phyloP scores from a whole-genome alignment of 1,140 invertebrate genomes.

The Yoshiicerus persimilis region DNA sequence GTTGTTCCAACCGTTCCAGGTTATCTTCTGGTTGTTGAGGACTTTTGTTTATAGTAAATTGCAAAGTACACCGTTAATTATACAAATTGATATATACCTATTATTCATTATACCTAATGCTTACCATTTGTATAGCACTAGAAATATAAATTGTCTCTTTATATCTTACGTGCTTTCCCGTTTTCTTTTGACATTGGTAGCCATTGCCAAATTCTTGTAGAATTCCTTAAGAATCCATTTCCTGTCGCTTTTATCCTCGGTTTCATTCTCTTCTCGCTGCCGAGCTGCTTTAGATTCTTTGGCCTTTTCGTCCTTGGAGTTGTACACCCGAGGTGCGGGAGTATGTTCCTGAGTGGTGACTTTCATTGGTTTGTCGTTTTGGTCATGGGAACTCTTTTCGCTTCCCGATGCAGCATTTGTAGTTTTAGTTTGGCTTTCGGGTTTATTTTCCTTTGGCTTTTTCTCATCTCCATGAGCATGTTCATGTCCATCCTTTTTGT shows the following conservation, averaged over 20 bases:
- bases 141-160: not conserved
- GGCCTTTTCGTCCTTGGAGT: not conserved
- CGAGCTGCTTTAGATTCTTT: slow-evolving; percentile 50
- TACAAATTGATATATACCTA: too few relatives aligned
- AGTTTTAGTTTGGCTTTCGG: not conserved
- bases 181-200: slow-evolving; percentile 43
- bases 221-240: slow-evolving; percentile 62
- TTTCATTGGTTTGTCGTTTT: not conserved
- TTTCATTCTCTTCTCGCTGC: slow-evolving; percentile 47
- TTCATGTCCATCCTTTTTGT: slow-evolving; percentile 74
- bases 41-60: not conserved
- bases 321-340: not conserved
- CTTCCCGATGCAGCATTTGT: not conserved
- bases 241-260: slow-evolving; percentile 53
- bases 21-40: slow-evolving; percentile 30
- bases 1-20: slow-evolving; percentile 61
- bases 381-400: not conserved
- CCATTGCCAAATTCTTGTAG: slow-evolving; percentile 54
- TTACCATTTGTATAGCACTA: not conserved
- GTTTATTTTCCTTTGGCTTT: not conserved
- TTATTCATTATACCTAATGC: not conserved
- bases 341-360: not conserved
- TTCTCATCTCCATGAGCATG: slow-evolving; percentile 52
- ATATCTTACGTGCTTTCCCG: not conserved
- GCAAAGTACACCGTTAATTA: too few relatives aligned